phyloP scores from a whole-genome alignment of 2,797 vertebrate species.

The Urophycis tenuis region DNA sequence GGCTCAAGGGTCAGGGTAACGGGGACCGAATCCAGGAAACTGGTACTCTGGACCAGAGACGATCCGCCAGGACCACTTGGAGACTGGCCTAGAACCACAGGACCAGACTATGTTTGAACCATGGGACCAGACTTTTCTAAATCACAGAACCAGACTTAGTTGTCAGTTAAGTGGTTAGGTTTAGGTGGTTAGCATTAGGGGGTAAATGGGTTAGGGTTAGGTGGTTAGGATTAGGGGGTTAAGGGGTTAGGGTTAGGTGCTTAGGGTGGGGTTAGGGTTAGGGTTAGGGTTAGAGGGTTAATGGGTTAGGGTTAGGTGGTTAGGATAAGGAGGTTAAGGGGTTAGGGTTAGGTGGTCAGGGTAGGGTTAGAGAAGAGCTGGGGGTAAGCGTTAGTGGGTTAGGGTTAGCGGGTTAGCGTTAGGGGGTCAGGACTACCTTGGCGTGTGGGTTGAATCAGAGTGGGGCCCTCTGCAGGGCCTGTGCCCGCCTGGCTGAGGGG shows the following conservation, averaged over 20 bases:
- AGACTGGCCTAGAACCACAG: slow-evolving; percentile 28
- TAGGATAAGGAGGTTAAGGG: too few species aligned
- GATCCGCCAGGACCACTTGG: slow-evolving; percentile 44
- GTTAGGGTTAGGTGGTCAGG: too few species aligned
- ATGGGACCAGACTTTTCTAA: too few species aligned
- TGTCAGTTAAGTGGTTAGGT: not conserved
- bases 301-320: too few species aligned
- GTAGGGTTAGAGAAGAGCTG: too few species aligned
- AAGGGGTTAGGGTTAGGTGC: too few species aligned
- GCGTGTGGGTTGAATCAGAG: slow-evolving; percentile 29
- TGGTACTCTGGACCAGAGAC: slow-evolving; percentile 73
- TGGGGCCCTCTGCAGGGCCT: slow-evolving; percentile 34
- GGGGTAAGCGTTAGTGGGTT: too few species aligned
- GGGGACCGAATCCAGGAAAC: slow-evolving; percentile 74
- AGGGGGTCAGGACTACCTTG: slow-evolving; percentile 36
- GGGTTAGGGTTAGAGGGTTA: too few species aligned
- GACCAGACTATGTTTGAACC: not conserved
- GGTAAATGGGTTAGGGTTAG: too few species aligned
- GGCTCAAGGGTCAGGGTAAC: slow-evolving; percentile 73
- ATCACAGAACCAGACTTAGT: not conserved
- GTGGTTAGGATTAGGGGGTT: too few species aligned
- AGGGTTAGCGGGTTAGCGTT: not conserved
- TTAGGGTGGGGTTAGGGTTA: too few species aligned
- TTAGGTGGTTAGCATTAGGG: not conserved
- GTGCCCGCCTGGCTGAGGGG: slow-evolving; percentile 55